Conservation (phyloP, 2,113 vertebrate genomes). For the Myiopsitta monachus region DNA sequence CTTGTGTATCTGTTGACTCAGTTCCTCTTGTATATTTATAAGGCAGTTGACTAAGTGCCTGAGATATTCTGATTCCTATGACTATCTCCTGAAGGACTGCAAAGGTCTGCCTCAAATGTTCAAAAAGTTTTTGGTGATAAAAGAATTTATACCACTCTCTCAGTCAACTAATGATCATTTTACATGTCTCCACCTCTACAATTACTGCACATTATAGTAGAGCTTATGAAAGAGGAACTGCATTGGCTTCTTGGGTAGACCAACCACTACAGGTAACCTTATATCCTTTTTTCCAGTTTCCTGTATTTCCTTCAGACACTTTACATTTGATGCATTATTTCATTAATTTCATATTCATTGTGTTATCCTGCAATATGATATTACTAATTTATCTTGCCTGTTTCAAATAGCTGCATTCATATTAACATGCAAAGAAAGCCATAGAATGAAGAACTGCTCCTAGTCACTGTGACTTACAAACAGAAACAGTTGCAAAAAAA, state of each 20-base stretch:
- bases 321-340: not conserved
- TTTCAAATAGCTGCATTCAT: not conserved
- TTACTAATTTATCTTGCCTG: not conserved
- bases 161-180: not conserved
- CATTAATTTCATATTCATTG: not conserved
- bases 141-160: not conserved
- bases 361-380: not conserved
- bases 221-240: not conserved
- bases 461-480: not conserved
- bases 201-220: not conserved
- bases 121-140: not conserved
- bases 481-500: not conserved
- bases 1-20: not conserved
- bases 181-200: not conserved
- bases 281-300: not conserved
- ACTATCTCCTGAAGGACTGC: not conserved
- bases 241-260: not conserved
- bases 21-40: conserved; percentile 25
- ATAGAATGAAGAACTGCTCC: not conserved
- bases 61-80: not conserved
- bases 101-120: not conserved
- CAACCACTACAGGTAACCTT: not conserved
- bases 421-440: not conserved
- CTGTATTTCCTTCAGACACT: not conserved
- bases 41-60: not conserved